Percentiles rank a stretch among this genome's conserved stretches.
Evolutionary conservation across 2,113 vertebrate species (phyloP).

Genomic region (Psephotus haematonotus): DNA sequence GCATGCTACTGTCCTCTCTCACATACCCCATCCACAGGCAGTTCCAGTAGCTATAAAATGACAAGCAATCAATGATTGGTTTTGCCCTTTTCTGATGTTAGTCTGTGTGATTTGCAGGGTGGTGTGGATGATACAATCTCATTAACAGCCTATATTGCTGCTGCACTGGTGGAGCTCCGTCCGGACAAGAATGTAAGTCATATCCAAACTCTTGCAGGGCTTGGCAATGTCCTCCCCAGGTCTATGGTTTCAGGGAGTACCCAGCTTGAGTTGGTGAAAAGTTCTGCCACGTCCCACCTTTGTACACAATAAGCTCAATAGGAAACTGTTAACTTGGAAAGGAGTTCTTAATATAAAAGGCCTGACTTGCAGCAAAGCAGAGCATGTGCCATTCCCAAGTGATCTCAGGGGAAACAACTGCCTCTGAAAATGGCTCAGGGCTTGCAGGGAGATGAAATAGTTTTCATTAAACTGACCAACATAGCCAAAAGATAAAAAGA

Average conservation of each 20-base stretch:
- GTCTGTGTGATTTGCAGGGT: conserved; percentile 67
- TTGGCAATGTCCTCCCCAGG: background rate
- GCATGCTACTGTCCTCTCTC: background rate
- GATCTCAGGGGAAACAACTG: background rate
- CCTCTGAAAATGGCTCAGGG: background rate
- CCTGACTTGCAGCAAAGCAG: background rate
- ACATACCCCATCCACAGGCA: background rate
- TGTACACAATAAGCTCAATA: background rate
- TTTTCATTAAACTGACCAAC: background rate
- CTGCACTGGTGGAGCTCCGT: conserved; percentile 74
- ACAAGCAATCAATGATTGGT: background rate
- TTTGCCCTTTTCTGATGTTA: background rate
- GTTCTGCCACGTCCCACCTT: background rate
- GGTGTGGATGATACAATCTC: conserved; percentile 81
- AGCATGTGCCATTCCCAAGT: background rate
- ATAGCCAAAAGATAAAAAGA: background rate
- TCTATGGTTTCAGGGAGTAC: background rate
- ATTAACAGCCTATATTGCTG: conserved; percentile 79
- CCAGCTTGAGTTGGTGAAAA: background rate
- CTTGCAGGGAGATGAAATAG: background rate
- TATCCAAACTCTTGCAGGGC: background rate
- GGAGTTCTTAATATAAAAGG: background rate
- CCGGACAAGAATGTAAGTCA: conserved; percentile 49
- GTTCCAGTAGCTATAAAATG: background rate
- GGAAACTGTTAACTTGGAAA: background rate